Conservation (phyloP, 1,140 invertebrate species). For the Cataglyphis hispanica region DNA sequence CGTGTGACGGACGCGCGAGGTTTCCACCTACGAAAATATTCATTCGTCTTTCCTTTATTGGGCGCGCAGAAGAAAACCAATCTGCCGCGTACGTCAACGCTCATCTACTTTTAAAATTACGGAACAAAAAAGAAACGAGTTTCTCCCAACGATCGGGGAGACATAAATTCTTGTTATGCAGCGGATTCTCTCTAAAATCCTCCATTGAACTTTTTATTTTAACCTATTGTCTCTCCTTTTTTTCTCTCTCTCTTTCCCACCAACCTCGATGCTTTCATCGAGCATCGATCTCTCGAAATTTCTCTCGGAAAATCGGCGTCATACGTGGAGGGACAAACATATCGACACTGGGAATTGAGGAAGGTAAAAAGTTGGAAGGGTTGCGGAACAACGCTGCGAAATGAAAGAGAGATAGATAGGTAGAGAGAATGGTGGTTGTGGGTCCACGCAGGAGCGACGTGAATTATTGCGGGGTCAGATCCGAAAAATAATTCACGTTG, state of each 20-base stretch:
- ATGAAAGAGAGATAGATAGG: constrained; percentile 15
- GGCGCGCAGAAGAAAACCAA: constrained; percentile 6
- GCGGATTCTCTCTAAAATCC: constrained; percentile 29
- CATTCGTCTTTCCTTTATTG: background rate
- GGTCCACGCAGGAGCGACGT: constrained; percentile 8
- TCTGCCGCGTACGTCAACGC: background rate
- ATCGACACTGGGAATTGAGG: constrained; percentile 25
- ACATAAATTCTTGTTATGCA: constrained; percentile 44
- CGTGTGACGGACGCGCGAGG: background rate
- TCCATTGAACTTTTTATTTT: constrained; percentile 21
- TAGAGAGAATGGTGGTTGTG: background rate
- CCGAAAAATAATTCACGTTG: constrained; percentile 40
- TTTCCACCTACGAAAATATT: constrained; percentile 18
- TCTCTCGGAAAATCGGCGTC: constrained; percentile 30
- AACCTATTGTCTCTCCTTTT: background rate
- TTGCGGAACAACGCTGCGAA: constrained; percentile 16
- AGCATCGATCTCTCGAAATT: constrained; percentile 48
- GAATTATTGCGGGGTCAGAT: constrained; percentile 34
- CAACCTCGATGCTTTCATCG: constrained; percentile 24
- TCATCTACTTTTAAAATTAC: constrained; percentile 50
- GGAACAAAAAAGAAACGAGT: constrained; percentile 17
- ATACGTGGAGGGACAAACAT: constrained; percentile 25
- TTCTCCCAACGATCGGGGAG: constrained; percentile 11
- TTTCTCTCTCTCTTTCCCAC: background rate
- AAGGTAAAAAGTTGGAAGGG: constrained; percentile 31